Conservation (phyloP, 2,113 vertebrate genomes). For the Rhea pennata region DNA sequence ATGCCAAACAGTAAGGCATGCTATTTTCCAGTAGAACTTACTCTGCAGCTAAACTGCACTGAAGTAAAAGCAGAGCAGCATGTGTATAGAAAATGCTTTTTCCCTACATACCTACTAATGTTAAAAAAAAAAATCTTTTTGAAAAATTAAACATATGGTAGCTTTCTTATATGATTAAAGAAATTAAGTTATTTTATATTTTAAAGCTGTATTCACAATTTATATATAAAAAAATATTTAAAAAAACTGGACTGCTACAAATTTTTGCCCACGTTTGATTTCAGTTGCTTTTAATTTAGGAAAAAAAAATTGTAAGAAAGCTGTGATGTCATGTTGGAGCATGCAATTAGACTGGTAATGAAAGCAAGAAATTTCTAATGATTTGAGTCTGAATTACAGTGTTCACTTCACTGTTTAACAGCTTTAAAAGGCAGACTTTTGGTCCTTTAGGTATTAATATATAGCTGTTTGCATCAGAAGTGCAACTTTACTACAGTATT, state of each 20-base stretch:
- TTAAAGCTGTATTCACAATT: not conserved
- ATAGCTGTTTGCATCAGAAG: not conserved
- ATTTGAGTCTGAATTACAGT: not conserved
- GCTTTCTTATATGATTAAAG: too few species aligned
- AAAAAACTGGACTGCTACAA: not conserved
- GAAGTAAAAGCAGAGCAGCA: not conserved
- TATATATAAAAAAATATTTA: not conserved
- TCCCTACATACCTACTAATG: not conserved
- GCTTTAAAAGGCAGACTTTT: not conserved
- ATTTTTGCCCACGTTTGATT: not conserved
- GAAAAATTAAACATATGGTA: too few species aligned
- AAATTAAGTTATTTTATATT: not conserved
- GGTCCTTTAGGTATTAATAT: not conserved
- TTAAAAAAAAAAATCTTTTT: not conserved
- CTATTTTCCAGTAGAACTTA: not conserved
- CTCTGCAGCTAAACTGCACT: accelerated
- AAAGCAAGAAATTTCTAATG: not conserved
- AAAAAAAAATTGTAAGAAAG: not conserved
- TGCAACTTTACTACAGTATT: not conserved
- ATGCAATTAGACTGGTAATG: not conserved
- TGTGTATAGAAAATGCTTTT: not conserved
- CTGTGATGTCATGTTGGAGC: not conserved
- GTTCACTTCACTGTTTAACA: not conserved
- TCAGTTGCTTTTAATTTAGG: not conserved
- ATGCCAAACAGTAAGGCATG: not conserved